Base-by-base conservation (phyloP, 2,797 vertebrate genomes). In the Melanotaenia boesemani region DNA sequence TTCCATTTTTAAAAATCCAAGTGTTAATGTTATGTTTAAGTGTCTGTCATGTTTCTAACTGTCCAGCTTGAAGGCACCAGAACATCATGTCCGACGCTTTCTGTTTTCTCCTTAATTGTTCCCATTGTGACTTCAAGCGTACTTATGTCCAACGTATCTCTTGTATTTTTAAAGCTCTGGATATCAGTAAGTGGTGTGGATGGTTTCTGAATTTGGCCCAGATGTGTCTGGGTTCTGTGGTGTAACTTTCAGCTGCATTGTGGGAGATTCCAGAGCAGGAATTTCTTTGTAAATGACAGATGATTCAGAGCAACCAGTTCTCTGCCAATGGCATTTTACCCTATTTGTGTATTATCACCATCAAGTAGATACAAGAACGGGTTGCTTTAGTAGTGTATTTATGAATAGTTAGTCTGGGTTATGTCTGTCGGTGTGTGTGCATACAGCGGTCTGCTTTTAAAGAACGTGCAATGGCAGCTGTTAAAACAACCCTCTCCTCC, bases 401-500 rank as follows among this genome's bases (percentile, higher is more conserved):
- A 60, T 74, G 68, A 82, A 52, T 75, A 50, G 58, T 63, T 72
- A 60, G 67, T 13, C 63, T 63, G 59, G 84, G 72, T 80, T 83
- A 62, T 73, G 65, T 82, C 78, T 37, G 60, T 82, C 76, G 36
- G 58, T 69, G 74, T 70, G 75, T 34, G 32, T 63, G 63, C 46
- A 60, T 63, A 65, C 57, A 70, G 55, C 74, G 62, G 73, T 77
- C 50, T 83, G 76, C 79, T 77, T 81, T 82, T 61, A 86, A 85
- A 87, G 76, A 83, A 91, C 83, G 72, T 71, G 57, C 37, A 48
- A 52, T 75, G 73, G 81, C 90, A 93, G 91, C 91, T 91, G 89
- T 92, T 90, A 88, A 92, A 94, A 88, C 87, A 76, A 52, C 30
- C 22, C 65, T 68, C 13, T 67, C 63, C 56, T 52, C 6, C 34